Conservation (phyloP, 1,140 invertebrate genomes). For the Gonatopus flavifemur region DNA sequence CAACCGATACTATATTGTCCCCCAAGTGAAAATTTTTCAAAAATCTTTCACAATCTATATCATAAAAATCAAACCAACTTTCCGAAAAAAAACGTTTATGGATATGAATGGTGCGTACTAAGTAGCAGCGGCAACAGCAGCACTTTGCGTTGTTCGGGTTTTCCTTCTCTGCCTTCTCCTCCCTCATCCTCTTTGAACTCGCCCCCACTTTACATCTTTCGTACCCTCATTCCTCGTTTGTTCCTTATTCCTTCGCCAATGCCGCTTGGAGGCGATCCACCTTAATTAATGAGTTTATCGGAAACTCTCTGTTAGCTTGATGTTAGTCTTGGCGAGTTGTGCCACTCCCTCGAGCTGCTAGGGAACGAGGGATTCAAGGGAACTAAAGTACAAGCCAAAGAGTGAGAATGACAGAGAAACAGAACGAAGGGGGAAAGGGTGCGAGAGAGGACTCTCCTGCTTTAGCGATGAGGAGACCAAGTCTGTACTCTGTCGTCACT, state of each 20-base stretch:
- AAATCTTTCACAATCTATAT: too few relatives aligned
- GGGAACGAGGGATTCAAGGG: not conserved
- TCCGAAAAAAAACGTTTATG: too few relatives aligned
- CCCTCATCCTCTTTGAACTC: too few relatives aligned
- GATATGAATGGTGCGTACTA: too few relatives aligned
- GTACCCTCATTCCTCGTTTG: too few relatives aligned
- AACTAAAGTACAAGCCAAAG: not conserved
- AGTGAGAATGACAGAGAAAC: conserved; percentile 15
- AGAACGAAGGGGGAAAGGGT: conserved; percentile 20
- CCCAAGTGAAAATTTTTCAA: too few relatives aligned
- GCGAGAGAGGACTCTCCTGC: conserved; percentile 7
- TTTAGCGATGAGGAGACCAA: conserved; percentile 28
- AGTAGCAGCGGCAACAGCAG: too few relatives aligned
- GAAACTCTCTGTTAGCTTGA: conserved; percentile 39
- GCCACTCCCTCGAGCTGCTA: not conserved
- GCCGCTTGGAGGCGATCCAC: conserved; percentile 42
- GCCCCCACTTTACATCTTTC: too few relatives aligned
- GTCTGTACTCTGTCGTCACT: conserved; percentile 45
- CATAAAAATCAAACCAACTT: too few relatives aligned
- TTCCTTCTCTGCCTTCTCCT: too few relatives aligned
- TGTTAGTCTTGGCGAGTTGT: conserved; percentile 22
- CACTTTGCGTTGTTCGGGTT: too few relatives aligned
- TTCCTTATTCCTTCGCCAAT: conserved; percentile 16
- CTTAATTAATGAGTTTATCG: conserved; percentile 61
- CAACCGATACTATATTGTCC: too few relatives aligned